Base-by-base conservation (phyloP, 2,888 invertebrate species). In the Coelogynopora nodosa region DNA sequence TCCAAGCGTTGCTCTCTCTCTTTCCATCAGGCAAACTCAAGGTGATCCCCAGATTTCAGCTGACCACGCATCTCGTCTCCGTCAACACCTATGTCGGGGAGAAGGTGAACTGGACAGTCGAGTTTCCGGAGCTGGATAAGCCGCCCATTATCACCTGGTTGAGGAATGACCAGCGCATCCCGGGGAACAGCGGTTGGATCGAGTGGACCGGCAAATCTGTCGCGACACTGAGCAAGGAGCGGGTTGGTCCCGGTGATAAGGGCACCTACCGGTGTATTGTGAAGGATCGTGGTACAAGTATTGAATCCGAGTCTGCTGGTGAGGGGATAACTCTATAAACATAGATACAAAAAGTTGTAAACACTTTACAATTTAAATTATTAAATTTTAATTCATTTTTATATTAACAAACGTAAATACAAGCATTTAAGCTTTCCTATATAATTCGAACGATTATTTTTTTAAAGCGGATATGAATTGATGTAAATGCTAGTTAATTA, bases 91-190 rank as follows among this genome's bases (percentile, higher is more conserved):
- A 2, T 27, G 2, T 29, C 29, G 82, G 82, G 13, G 82, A 27
- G 10, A 30, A 82, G 31, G 23, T 82, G 10, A 5, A 2, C 2
- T 31, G 29, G 31, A 30, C 23, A 27, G 82, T 82, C 18, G 82
- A 82, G n/a, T 29, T 27, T 18, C 82, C 30, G 18, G 82, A 30
- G 27, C 2, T 82, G 31, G 27, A 2, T 2, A 18, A 29, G 29
- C 2, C 2, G 18, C 82, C 31, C 2, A 13, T 27, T 2, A 84
- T 85, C 10, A 85, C 85, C 67, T 85, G 85, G 85, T 85, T 85
- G 84, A 85, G 84, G 28, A 82, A 85, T 28, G 82, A 30, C 0
- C 18, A n/a, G 23, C 26, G 2, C 26, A 0, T 84, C 31, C 49
- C 5, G 49, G 49, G 49, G 5, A 5, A 2, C 27, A 13, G 10